These are phyloP conservation scores for Cotesia vestalis DNA, from an alignment of 1,140 invertebrate species.

Conservation along the genomic window DNA sequence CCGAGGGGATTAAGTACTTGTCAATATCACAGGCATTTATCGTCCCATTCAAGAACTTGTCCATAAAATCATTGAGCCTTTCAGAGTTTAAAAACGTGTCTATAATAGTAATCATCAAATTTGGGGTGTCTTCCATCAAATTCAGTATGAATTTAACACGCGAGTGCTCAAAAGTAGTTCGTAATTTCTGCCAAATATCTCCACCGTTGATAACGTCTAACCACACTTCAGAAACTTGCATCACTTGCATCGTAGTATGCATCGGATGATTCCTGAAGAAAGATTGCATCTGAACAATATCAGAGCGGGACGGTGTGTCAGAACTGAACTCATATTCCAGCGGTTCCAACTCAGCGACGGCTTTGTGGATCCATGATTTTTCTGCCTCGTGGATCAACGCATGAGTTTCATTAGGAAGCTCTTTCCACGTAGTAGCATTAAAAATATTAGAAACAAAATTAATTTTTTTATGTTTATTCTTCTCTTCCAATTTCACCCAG, in stretches of 20 bases:
- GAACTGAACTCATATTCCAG: constrained; percentile 4
- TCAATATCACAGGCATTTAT: constrained; percentile 54
- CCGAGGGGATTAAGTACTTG: constrained; percentile 56
- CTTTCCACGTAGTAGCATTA: constrained; percentile 51
- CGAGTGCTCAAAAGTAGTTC: constrained; percentile 48
- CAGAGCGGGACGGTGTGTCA: constrained; percentile 1
- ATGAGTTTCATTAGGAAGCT: constrained; percentile 50
- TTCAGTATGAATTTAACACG: constrained; percentile 49
- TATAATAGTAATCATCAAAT: constrained; percentile 49
- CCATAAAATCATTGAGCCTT: constrained; percentile 49
- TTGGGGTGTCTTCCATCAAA: constrained; percentile 57
- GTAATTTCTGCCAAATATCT: constrained; percentile 56
- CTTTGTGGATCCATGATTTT: constrained; percentile 47
- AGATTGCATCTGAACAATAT: not conserved
- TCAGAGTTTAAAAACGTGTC: constrained; percentile 59
- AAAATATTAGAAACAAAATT: constrained; percentile 49
- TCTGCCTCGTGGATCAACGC: constrained; percentile 42
- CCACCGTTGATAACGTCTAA: constrained; percentile 50
- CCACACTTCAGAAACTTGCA: constrained; percentile 45
- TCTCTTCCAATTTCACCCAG: constrained; percentile 35
- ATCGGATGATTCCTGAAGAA: constrained; percentile 8
- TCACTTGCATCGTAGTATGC: constrained; percentile 10
- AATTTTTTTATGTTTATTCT: constrained; percentile 24
- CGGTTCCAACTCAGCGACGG: constrained; percentile 18
- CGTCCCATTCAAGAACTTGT: constrained; percentile 45